Evolutionary conservation across 1,140 invertebrate species (phyloP).

Genomic region (Neoseiulus cucumeris): DNA sequence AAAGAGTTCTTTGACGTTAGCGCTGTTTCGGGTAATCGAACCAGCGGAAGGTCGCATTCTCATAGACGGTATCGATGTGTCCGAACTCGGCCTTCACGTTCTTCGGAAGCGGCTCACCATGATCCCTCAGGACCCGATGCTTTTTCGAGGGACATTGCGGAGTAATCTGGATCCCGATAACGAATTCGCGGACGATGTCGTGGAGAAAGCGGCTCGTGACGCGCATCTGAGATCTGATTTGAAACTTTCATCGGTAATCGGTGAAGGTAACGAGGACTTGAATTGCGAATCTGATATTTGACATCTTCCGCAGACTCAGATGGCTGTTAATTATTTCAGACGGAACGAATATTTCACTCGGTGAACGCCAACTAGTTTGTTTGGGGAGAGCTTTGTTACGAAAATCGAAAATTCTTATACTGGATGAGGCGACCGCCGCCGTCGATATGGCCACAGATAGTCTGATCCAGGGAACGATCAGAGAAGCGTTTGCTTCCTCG

Average conservation of each 20-base stretch:
- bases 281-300: no score
- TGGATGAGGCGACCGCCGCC: constrained; percentile 72
- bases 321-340: no score
- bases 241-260: not conserved
- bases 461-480: constrained; percentile 22
- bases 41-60: constrained; percentile 19
- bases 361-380: constrained; percentile 57
- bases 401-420: constrained; percentile 45
- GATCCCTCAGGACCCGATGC: constrained; percentile 42
- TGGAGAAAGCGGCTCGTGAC: not conserved
- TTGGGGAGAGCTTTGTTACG: constrained; percentile 55
- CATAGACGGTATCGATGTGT: constrained; percentile 21
- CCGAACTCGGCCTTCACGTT: constrained; percentile 61
- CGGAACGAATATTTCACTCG: constrained; percentile 36
- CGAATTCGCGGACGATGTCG: not conserved
- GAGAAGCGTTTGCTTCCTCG: constrained; percentile 25
- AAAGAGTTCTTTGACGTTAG: constrained; percentile 33
- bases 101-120: constrained; percentile 65
- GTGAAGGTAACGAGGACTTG: not conserved
- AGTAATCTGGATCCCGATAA: not conserved
- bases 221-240: constrained; percentile 2
- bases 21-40: constrained; percentile 34
- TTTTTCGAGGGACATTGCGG: not conserved
- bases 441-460: constrained; percentile 38
- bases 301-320: no score